Evolutionary conservation across 1,140 invertebrate species (phyloP).

Genomic region (Catajapyx aquilonaris): DNA sequence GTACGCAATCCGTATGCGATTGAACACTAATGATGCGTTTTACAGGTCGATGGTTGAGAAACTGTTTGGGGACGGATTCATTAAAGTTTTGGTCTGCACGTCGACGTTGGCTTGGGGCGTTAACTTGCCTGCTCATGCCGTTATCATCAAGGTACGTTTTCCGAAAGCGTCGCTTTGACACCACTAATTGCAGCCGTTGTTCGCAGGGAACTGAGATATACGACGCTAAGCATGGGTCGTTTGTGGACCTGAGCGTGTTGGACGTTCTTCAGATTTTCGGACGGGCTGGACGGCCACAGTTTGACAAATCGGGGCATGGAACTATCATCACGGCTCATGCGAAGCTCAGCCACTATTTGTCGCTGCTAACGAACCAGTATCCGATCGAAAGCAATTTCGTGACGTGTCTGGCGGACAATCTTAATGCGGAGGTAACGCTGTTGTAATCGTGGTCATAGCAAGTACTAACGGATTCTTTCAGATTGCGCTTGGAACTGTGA

Average conservation of each 20-base stretch:
- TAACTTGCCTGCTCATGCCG: conserved; percentile 93
- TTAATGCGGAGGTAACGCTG: conserved; percentile 80
- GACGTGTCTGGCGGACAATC: conserved; percentile 75
- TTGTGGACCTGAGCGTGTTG: conserved; percentile 86
- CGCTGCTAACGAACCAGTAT: conserved; percentile 83
- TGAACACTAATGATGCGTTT: too few relatives aligned
- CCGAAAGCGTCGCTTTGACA: background rate
- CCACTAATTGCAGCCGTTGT: conserved; percentile 4
- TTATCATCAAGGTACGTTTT: conserved; percentile 65
- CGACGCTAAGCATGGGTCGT: conserved; percentile 82
- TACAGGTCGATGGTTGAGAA: conserved; percentile 62
- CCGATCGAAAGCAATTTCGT: conserved; percentile 97
- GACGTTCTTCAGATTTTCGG: conserved; percentile 99
- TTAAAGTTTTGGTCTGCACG: conserved; percentile 90
- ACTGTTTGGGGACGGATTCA: conserved; percentile 65
- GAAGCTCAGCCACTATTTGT: conserved; percentile 85
- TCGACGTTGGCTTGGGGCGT: conserved; percentile 98
- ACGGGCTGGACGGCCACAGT: conserved; percentile 68
- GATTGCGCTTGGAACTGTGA: conserved; percentile 82
- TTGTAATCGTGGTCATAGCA: conserved; percentile 70
- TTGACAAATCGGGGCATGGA: conserved; percentile 75
- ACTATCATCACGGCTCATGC: conserved; percentile 88
- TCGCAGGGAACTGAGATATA: conserved; percentile 89
- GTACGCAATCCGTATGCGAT: too few relatives aligned
- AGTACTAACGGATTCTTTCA: conserved; percentile 59